These are phyloP conservation scores for Chauna torquata DNA, from an alignment of 2,113 vertebrate genomes.

Conservation along the genomic window DNA sequence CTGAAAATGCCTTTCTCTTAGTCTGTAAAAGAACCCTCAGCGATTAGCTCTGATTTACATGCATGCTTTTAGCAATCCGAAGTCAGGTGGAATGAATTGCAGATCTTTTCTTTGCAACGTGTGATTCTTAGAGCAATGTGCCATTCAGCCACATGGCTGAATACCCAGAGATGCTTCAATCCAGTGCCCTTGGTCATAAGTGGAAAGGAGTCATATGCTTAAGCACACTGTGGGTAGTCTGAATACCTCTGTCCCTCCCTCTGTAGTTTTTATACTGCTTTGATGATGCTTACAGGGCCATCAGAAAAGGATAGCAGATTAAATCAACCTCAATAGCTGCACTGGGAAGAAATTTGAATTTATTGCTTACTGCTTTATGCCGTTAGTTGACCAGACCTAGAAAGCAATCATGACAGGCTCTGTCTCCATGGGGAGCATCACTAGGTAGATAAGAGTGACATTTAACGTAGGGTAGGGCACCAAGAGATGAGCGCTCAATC, in stretches of 20 bases:
- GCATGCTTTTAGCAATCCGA: neutral
- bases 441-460: neutral
- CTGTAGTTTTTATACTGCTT: neutral
- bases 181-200: neutral
- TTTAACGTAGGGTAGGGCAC: neutral
- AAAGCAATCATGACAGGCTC: neutral
- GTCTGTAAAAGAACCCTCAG: neutral
- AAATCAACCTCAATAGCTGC: neutral
- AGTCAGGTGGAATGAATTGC: neutral
- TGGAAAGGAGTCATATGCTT: neutral
- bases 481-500: neutral
- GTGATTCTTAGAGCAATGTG: neutral
- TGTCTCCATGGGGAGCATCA: neutral
- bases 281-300: neutral
- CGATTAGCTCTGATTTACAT: neutral
- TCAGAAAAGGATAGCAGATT: neutral
- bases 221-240: neutral
- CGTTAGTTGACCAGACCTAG: neutral
- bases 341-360: neutral
- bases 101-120: neutral
- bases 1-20: neutral
- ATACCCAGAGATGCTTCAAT: neutral
- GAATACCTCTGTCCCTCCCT: neutral
- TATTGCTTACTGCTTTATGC: neutral
- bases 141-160: neutral